Conservation (phyloP, 2,113 vertebrate genomes). For the Progne subis region DNA sequence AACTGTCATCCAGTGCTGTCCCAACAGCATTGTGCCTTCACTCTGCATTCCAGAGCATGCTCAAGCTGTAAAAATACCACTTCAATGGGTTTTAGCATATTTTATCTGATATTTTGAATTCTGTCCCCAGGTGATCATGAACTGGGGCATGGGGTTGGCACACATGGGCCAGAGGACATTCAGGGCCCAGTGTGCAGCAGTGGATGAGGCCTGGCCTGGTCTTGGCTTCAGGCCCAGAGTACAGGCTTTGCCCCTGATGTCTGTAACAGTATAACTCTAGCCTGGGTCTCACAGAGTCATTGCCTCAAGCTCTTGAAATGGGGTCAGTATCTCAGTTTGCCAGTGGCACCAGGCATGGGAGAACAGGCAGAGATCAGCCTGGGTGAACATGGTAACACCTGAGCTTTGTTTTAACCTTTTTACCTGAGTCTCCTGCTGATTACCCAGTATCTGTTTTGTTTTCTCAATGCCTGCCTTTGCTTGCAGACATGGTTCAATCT, state of each 20-base stretch:
- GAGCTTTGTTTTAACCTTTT: not conserved
- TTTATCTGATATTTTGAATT: not conserved
- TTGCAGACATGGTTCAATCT: not conserved
- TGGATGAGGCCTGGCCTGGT: not conserved
- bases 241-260: not conserved
- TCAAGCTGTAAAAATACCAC: not conserved
- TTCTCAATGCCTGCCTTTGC: not conserved
- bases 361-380: not conserved
- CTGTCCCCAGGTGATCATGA: not conserved
- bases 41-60: not conserved
- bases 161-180: not conserved
- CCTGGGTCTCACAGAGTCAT: rapidly evolving
- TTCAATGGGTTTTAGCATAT: not conserved
- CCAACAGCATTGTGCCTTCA: not conserved
- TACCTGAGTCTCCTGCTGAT: not conserved
- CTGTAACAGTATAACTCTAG: not conserved
- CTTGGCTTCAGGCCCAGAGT: not conserved
- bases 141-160: rapidly evolving
- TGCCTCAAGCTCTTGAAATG: not conserved
- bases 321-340: not conserved
- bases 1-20: rapidly evolving
- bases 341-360: not conserved
- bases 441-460: not conserved
- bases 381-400: not conserved
- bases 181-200: not conserved